Base-by-base conservation (phyloP, 2,797 vertebrate species). In the Ispidina picta region DNA sequence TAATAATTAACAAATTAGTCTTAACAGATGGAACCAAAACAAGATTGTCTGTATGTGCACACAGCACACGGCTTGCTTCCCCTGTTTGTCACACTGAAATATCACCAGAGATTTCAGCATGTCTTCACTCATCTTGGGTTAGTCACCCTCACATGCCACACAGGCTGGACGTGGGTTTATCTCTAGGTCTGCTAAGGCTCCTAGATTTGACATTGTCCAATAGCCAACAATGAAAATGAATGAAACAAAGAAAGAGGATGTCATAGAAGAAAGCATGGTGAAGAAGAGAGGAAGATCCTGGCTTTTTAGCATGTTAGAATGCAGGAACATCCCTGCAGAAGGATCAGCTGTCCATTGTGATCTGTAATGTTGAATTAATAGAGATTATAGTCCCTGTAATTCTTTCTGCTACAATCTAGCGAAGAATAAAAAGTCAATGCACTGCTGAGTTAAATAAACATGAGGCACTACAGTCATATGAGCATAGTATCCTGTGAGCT, bases 1-100 rank as follows among this genome's bases (percentile, higher is more conserved):
- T 94, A 95, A 95, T 97, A 97, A 97, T 97, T 97, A 97, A 97
- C 96, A 97, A 97, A 97, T 97, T 96, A 97, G 96, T 95, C 96
- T 90, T 92, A 94, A 95, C 97, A 97, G 97, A 97, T 96, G 96
- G 96, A 97, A 96, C 92, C 93, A 93, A 97, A 97, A 94, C 95
- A 96, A 94, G 95, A 68, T 89, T 86, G 93, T 94, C 94, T 94
- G 92, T 94, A 51, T 79, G 87, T 25, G 83, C 84, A 82, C 77
- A 85, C 43, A 83, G 49, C 62, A 16, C 75, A 33, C 2, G 15
- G 20, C 15, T 83, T 85, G 88, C 70, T 88, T 48, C 73, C 39
- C 18, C 54, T 48, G 10, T 68, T 75, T 52, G 75, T 90, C 60
- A 25, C 73, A 3, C 19, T 29, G 88, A 52, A 74, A 28, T 25